Evolutionary conservation across 2,888 invertebrate species (phyloP), one percentile per base, ranked within the genome.

Genomic region (Odontothrips loti): DNA sequence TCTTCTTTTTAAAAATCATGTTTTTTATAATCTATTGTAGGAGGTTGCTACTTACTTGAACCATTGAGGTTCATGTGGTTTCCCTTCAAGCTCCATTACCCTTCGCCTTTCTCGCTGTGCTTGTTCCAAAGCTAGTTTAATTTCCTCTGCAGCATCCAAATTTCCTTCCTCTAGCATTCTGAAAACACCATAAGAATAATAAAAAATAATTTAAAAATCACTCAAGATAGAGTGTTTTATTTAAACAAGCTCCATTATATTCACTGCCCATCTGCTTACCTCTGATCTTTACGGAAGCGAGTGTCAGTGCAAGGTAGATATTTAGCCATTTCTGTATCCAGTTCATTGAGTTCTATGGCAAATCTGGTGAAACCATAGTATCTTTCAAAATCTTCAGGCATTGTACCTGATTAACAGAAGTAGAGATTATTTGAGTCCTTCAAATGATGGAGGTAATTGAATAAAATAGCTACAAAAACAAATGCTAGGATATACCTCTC

Each of bases 321-420:
- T 15, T 91, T 90, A 47, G 89, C 86, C 84, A 88, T 86, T 82
- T 92, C 92, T 0, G 91, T 90, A 83, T 92, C 92, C 84, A 93
- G 84, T 86, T 95, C 95, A 87, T 95, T 95, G 81, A 95, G 89
- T 86, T 95, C 95, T 87, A 95, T 94, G 47, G 95, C 95, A 88
- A 95, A 95, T 84, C 93, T 89, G 8, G 95, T 94, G 88, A 95
- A 95, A 6, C 95, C 95, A 87, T 95, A 95, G 88, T 94, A 95
- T 82, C 92, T 85, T 86, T 94, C 93, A 87, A 92, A 91, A 84
- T 95, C 93, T 23, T 94, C 92, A 0, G 95, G 95, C 91, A 95
- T 92, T 1, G 94, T 92, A 79, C 94, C 93, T 91, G 85, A 12
- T 68, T 68, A 11, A 12, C 34, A 80, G 29, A 81, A 80, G 48